Evolutionary conservation across 1,140 invertebrate species (phyloP).

Genomic region (Sitobion miscanthi): DNA sequence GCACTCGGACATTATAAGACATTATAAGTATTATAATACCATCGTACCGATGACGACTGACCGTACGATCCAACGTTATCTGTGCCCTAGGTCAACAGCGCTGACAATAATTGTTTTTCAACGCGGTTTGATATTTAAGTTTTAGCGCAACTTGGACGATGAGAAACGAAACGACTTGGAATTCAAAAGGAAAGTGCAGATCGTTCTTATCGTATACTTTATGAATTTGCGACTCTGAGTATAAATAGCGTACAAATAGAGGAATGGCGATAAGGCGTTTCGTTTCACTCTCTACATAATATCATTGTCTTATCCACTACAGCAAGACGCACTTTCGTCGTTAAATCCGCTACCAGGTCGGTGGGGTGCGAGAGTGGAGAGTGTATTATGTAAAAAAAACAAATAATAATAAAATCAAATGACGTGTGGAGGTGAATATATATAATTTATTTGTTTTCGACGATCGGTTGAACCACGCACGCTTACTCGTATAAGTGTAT

Average conservation of each 20-base stretch:
- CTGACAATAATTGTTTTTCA: not conserved
- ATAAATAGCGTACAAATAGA: no score
- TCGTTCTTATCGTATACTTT: not conserved
- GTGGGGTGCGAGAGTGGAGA: rapidly evolving
- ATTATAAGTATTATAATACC: no score
- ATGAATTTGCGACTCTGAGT: not conserved
- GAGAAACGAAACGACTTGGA: no score
- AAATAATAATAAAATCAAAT: not conserved
- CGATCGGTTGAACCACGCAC: not conserved
- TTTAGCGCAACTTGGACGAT: not conserved
- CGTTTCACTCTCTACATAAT: not conserved
- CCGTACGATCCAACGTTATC: not conserved
- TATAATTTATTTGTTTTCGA: conserved; percentile 18
- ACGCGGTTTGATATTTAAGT: not conserved
- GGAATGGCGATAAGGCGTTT: not conserved
- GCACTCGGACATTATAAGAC: no score
- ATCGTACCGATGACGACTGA: no score
- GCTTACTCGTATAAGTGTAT: not conserved
- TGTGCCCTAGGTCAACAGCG: not conserved
- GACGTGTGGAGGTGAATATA: not conserved
- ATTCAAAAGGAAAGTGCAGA: no score
- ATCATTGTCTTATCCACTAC: not conserved
- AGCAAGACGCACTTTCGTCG: not conserved
- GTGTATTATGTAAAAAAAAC: not conserved
- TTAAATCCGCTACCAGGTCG: not conserved